Evolutionary conservation across 1,140 invertebrate genomes (phyloP).

Genomic region (Diabrotica undecimpunctata): DNA sequence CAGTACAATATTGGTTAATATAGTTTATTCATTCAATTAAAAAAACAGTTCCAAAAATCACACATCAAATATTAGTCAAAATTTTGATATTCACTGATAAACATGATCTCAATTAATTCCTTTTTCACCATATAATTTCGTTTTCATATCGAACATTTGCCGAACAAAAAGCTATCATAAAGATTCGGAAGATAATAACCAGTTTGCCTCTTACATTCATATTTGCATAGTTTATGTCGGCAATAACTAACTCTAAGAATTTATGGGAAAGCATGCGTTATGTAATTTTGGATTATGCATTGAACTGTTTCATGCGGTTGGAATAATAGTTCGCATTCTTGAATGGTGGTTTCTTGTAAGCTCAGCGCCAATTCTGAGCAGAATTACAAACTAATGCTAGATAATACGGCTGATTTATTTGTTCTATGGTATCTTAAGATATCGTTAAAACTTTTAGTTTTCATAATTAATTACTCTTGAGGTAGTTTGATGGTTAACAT

Average conservation of each 20-base stretch:
- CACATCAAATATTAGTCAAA: too few species aligned
- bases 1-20: too few species aligned
- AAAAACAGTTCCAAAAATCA: too few species aligned
- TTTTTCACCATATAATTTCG: too few species aligned
- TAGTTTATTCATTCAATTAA: too few species aligned
- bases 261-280: conserved; percentile 2
- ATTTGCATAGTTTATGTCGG: neutral
- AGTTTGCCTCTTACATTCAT: neutral
- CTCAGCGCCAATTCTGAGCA: neutral
- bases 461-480: too few species aligned
- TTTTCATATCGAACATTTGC: too few species aligned
- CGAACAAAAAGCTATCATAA: neutral
- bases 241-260: conserved; percentile 1
- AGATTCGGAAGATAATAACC: neutral
- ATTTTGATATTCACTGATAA: too few species aligned
- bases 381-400: conserved; percentile 2
- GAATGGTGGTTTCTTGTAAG: neutral
- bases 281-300: neutral
- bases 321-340: conserved; percentile 1
- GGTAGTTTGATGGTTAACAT: too few species aligned
- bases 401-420: neutral
- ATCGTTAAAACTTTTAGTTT: too few species aligned
- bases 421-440: neutral
- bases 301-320: neutral
- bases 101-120: too few species aligned